Base-by-base conservation (phyloP, 1,140 invertebrate genomes). In the Pogonomyrmex californicus region DNA sequence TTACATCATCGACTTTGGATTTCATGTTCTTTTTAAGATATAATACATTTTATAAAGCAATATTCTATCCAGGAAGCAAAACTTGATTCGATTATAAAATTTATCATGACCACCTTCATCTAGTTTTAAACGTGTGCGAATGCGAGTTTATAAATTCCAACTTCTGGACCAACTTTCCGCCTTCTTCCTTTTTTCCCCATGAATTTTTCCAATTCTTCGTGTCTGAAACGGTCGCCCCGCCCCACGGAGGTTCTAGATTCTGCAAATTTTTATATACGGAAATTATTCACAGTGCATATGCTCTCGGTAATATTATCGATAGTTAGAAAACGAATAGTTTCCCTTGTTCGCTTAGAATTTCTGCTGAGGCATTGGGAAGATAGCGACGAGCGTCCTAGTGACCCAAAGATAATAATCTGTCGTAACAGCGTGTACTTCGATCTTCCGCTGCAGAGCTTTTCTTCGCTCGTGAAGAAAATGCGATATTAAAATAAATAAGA, bases 351-450 rank as follows among this genome's bases (percentile, higher is more conserved):
- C n/a, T 30, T 2, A 38, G 73, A 47, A 73, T 49, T 44, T 41
- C 38, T 75, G 30, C 1, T 1, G 30, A 23, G 62, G 5, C 51
- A 49, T 71, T 47, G 36, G 71, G 23, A 73, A 73, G 68, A 83
- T 51, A 83, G n/a, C 23, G 36, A 14, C n/a, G 63, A 23, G 56
- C 85, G 85, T 86, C 14, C 77, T 82, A 82, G 30, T 86, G 77
- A 82, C 85, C 85, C 9, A 7, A 49, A 33, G 77, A 86, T 86
- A 86, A 82, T 62, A 86, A 86, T 86, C 65, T 86, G 44, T 62
- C 44, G 36, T 12, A 58, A 81, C 36, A 70, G 65, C 56, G 7
- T 51, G 60, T 9, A 71, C 83, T 86, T 86, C 38, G 83, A 86
- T 86, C 62, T 66, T 66, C 49, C 41, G 78, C 10, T 71, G 5